These are phyloP conservation scores for Macrobrachium nipponense DNA, from an alignment of 1,140 invertebrate genomes.

Conservation along the genomic window DNA sequence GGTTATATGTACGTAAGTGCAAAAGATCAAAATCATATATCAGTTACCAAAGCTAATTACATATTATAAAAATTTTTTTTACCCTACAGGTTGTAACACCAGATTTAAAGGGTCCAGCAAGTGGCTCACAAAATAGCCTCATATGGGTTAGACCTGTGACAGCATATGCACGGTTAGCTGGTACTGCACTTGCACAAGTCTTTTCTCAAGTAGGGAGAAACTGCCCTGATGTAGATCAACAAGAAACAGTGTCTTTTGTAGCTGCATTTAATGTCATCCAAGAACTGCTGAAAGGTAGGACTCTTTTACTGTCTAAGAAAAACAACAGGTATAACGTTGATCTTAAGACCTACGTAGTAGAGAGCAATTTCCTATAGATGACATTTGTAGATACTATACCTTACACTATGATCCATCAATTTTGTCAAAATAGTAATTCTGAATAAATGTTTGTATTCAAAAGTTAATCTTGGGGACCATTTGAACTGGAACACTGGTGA, in stretches of 20 bases:
- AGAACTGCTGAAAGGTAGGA: constrained; percentile 79
- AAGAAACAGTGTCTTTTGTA: constrained; percentile 76
- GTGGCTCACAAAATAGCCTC: constrained; percentile 65
- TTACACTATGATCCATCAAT: too few species aligned
- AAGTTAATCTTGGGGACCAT: too few species aligned
- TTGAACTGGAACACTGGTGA: too few species aligned
- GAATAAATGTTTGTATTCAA: too few species aligned
- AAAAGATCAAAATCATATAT: background rate
- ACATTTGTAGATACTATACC: too few species aligned
- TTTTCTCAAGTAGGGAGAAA: constrained; percentile 86
- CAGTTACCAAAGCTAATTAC: background rate
- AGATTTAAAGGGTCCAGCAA: constrained; percentile 82
- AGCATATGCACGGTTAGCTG: constrained; percentile 79
- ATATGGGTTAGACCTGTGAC: constrained; percentile 58
- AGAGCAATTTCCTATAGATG: too few species aligned
- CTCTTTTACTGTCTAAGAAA: background rate
- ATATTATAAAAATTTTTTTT: background rate
- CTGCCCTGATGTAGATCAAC: constrained; percentile 80
- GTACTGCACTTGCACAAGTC: constrained; percentile 91
- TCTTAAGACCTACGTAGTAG: too few species aligned
- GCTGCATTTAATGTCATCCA: constrained; percentile 87
- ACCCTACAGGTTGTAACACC: constrained; percentile 79
- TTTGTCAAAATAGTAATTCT: too few species aligned
- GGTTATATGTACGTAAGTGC: background rate
- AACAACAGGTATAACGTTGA: background rate